These are phyloP conservation scores for Nemapogon koenigi DNA, from an alignment of 2,888 invertebrate genomes.

Conservation along the genomic window DNA sequence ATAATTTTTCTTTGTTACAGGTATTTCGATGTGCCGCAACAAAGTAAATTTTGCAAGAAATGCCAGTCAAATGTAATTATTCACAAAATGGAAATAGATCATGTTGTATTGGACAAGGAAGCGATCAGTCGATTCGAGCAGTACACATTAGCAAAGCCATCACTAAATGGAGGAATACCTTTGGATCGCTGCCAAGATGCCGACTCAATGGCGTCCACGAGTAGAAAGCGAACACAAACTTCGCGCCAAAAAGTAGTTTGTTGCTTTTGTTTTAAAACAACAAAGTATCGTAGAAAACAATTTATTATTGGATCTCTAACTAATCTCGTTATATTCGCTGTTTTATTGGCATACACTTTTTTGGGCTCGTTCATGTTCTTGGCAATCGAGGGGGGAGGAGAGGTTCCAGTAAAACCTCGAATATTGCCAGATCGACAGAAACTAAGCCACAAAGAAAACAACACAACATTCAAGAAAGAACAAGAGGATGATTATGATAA, in stretches of 20 bases:
- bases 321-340: slow-evolving; percentile 82
- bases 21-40: slow-evolving; percentile 17
- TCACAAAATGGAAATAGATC: slow-evolving; percentile 53
- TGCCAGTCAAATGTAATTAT: slow-evolving; percentile 15
- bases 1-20: slow-evolving; percentile 41
- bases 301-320: slow-evolving; percentile 78
- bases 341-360: slow-evolving; percentile 81
- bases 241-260: slow-evolving; percentile 59
- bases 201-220: slow-evolving; percentile 56
- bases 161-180: slow-evolving; percentile 56
- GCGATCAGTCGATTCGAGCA: slow-evolving; percentile 58
- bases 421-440: slow-evolving; percentile 57
- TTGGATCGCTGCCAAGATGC: slow-evolving; percentile 62
- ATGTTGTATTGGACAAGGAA: slow-evolving; percentile 58
- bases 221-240: slow-evolving; percentile 53
- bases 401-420: slow-evolving; percentile 56
- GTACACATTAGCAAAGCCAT: slow-evolving; percentile 54
- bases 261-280: slow-evolving; percentile 63
- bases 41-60: background rate
- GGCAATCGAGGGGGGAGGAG: slow-evolving; percentile 78
- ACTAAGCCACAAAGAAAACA: slow-evolving; percentile 54
- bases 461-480: slow-evolving; percentile 39
- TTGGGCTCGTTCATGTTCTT: slow-evolving; percentile 83
- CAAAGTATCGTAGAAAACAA: slow-evolving; percentile 61
- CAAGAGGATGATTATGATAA: slow-evolving; percentile 45